A percentile compares a stretch with the other conserved stretches of the same genome.
Evolutionary conservation across 2,888 invertebrate genomes (phyloP).

Genomic region (Stenotaenia linearis): DNA sequence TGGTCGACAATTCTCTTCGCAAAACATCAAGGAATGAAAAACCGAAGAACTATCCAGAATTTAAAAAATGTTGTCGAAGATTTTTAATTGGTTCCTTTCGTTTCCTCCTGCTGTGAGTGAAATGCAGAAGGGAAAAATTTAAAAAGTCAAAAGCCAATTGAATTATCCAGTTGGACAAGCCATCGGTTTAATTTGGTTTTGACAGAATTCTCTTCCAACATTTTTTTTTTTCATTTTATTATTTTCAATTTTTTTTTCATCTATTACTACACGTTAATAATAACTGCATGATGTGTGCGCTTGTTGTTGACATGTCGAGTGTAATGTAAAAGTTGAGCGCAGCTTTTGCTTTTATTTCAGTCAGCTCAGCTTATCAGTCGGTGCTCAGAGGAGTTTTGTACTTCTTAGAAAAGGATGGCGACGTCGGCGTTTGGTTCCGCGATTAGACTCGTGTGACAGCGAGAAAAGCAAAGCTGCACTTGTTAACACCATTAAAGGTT

Average conservation of each 20-base stretch:
- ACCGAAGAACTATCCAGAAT: background rate
- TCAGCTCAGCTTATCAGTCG: slow-evolving; percentile 8
- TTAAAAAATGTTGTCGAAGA: background rate
- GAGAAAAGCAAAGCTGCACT: slow-evolving; percentile 24
- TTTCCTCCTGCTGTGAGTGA: background rate
- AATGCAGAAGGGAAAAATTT: background rate
- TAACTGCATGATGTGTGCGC: background rate
- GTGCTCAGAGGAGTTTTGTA: slow-evolving; percentile 1
- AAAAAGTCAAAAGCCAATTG: background rate
- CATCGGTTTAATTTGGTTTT: background rate
- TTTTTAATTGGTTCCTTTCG: background rate
- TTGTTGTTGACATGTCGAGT: slow-evolving; percentile 21
- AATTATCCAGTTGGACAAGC: background rate
- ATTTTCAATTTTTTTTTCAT: background rate
- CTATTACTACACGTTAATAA: background rate
- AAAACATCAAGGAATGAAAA: background rate
- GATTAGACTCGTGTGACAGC: slow-evolving; percentile 14
- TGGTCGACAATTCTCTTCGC: background rate
- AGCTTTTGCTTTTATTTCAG: slow-evolving; percentile 1
- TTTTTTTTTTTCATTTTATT: background rate
- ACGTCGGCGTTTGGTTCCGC: background rate
- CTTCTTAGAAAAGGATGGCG: background rate
- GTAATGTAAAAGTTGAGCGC: slow-evolving; percentile 17
- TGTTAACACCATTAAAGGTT: slow-evolving; percentile 26
- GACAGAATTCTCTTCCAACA: background rate